Evolutionary conservation across 1,140 invertebrate genomes (phyloP), one percentile per base, ranked within the genome.

Genomic region (Tenebrio molitor): DNA sequence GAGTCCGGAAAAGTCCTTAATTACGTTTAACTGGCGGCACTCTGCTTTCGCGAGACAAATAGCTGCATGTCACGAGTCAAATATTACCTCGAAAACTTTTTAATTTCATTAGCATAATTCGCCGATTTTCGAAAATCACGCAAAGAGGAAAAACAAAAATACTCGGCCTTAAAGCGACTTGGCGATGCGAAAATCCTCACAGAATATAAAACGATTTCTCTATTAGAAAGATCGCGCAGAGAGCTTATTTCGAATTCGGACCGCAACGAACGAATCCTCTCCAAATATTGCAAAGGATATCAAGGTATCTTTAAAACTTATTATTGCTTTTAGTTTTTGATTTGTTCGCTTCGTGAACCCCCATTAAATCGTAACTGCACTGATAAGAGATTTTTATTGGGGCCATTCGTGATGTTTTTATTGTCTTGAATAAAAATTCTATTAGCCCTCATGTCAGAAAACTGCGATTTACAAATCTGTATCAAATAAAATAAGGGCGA

Each of bases 201-300:
- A 64, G 69, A 71, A 71, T 71, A 71, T 71, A 71, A 71, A 71
- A 71, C 69, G 69, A 63, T 71, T 71, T 64, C 39, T 71, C 69
- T 71, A 71, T 71, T 63, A 71, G 69, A 64, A 46, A 15, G 58
- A 41, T 64, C n/a, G 21, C 33, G 62, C 23, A 58, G 23, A 39
- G 44, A 71, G 42, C 69, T 71, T 33, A 71, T 71, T 71, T 44
- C 15, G 69, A 64, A 71, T 71, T 58, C 69, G 42, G 62, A 44
- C 19, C 69, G 58, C 69, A 64, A 12, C 34, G 62, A 10, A 50
- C 33, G 34, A 41, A 65, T 65, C 53, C 58, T 71, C 42, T 71
- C 41, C 69, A 64, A 71, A 71, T 71, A 71, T 71, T 64, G 69
- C 53, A 44, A 17, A 23, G 58, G 69, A 71, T 65, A 65, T 71